Conservation (phyloP, 1,140 invertebrate species). For the Aphidius ervi region DNA sequence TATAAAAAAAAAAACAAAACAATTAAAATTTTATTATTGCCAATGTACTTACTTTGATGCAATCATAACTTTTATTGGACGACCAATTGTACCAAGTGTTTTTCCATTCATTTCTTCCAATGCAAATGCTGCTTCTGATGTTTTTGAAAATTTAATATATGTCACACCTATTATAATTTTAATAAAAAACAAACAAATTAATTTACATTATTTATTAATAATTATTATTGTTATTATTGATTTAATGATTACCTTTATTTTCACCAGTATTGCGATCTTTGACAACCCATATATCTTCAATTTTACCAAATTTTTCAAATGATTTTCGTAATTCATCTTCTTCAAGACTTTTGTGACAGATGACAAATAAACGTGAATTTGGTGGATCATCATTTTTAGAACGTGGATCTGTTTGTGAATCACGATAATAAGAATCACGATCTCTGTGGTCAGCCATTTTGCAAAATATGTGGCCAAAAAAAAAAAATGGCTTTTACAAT, state of each 20-base stretch:
- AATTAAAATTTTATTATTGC: background rate
- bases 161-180: conserved; percentile 58
- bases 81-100: conserved; percentile 65
- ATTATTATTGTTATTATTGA: background rate
- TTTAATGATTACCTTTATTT: conserved; percentile 67
- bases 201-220: conserved; percentile 28
- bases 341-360: conserved; percentile 75
- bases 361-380: conserved; percentile 81
- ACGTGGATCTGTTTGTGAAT: conserved; percentile 42
- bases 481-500: too few species aligned
- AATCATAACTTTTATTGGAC: conserved; percentile 86
- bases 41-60: conserved; percentile 65
- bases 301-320: conserved; percentile 77
- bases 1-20: background rate
- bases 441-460: conserved; percentile 52
- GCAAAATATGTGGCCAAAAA: conserved; percentile 23
- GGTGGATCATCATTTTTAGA: conserved; percentile 70
- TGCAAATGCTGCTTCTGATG: conserved; percentile 78
- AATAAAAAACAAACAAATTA: background rate
- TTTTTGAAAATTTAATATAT: conserved; percentile 82
- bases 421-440: conserved; percentile 42
- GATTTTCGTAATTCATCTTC: conserved; percentile 75
- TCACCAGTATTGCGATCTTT: conserved; percentile 80
- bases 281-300: conserved; percentile 86
- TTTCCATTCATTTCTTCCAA: conserved; percentile 85